Evolutionary conservation across 2,888 invertebrate species (phyloP).

Genomic region (Diplolepis rosae): DNA sequence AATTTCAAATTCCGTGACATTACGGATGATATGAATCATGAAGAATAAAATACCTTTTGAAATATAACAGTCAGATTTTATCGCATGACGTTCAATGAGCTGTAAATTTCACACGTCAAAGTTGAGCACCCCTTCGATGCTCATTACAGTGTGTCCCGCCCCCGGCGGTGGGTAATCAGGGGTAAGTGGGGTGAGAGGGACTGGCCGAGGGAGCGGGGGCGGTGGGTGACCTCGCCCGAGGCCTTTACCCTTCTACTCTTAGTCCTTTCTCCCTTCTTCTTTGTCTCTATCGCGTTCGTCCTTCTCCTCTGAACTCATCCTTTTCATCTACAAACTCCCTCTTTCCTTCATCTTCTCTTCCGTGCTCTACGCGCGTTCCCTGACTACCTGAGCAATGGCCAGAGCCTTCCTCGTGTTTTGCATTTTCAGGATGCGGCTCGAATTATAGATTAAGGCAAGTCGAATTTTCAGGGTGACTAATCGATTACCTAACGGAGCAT

Average conservation of each 20-base stretch:
- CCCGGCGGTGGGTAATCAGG: constrained; percentile 72
- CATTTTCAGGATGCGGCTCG: constrained; percentile 19
- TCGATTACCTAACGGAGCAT: constrained; percentile 6
- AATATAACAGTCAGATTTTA: background rate
- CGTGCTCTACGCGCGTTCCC: constrained; percentile 37
- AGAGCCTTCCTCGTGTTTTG: constrained; percentile 19
- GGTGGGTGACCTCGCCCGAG: constrained; percentile 73
- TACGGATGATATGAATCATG: background rate
- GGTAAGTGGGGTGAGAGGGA: constrained; percentile 56
- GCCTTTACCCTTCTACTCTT: constrained; percentile 64
- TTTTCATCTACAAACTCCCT: constrained; percentile 41
- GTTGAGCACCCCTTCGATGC: constrained; percentile 72
- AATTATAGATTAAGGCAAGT: constrained; percentile 21
- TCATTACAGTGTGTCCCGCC: constrained; percentile 72
- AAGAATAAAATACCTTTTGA: background rate
- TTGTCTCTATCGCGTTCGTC: constrained; percentile 38
- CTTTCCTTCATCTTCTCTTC: constrained; percentile 39
- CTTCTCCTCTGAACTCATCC: constrained; percentile 36
- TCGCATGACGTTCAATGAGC: constrained; percentile 9
- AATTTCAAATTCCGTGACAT: background rate
- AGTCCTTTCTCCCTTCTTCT: constrained; percentile 42
- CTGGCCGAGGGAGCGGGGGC: constrained; percentile 60
- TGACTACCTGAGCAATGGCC: constrained; percentile 60
- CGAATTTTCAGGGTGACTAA: constrained; percentile 17
- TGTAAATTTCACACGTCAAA: constrained; percentile 42